Evolutionary conservation across 2,888 invertebrate genomes (phyloP), one percentile per base, ranked within the genome.

Genomic region (Keiferia lycopersicella): DNA sequence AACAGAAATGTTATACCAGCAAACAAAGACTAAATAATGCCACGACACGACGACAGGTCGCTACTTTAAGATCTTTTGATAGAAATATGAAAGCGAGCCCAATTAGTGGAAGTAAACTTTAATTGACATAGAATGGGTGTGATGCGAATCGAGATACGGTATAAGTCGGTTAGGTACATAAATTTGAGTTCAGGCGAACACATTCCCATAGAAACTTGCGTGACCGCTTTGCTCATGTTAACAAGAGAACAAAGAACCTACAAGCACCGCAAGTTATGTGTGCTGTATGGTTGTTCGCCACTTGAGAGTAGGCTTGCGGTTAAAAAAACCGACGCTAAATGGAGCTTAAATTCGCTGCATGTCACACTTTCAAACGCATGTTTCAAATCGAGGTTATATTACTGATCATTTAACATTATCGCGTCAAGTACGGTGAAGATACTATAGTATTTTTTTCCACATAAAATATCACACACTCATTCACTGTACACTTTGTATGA

Each of bases 31-130:
- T 16, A 34, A 34, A 63, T 62, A 64, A 56, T 70, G 71, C 71
- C 74, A 72, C 71, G 68, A 69, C 62, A 45, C 41, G 22, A 61
- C 30, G 22, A 1, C 51, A 38, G 45, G 61, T 51, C 62, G 45
- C 60, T 38, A 62, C 48, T 51, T 65, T 65, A 58, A 62, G 67
- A 67, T 70, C 71, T 69, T 74, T 73, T 67, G 70, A 71, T 71
- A 68, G 70, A 71, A 74, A 69, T 71, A 72, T 71, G 69, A 68
- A 71, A 69, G 70, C 64, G 53, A 58, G 58, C 20, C 66, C 66
- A 66, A 67, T 69, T 67, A 66, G 65, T 64, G 64, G 48, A 66
- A 26, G 63, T 67, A 66, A 63, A 64, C 64, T 65, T 65, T 67
- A 67, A 67, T 64, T 64, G 64, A 38, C 34, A 38, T 50, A 34